Base-by-base conservation (phyloP, 2,113 vertebrate genomes). In the Sinocyclocheilus grahami region DNA sequence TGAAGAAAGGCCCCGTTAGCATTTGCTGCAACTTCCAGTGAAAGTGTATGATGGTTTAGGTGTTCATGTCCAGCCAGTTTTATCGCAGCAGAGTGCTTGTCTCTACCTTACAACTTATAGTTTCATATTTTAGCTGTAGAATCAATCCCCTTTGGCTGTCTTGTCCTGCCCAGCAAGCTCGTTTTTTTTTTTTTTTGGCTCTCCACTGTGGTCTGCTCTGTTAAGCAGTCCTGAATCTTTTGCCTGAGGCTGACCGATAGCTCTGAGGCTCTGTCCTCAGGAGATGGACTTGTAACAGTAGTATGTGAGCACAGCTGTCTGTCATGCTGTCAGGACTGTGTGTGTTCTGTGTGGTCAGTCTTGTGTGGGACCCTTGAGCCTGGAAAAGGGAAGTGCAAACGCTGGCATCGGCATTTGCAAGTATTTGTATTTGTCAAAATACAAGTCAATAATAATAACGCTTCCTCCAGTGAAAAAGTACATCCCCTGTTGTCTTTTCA, bases 191-290 rank as follows among this genome's bases (percentile, higher is more conserved):
- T 48, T 4, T 39, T 53, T 37, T 6, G 4, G 0, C 51, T 77
- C n/a, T 77, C 27, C 48, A 78, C 76, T 33, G 22, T 33, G 27
- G 76, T 78, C 12, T 76, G 72, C 48, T 46, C 42, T 46, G 30
- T 77, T 18, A 51, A 53, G 46, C 48, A 53, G 42, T 77, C 22
- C 5, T 77, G 42, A 46, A 14, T 77, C 22, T 77, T 78, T 58
- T 20, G 48, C 76, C 76, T 33, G 16, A 78, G 53, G 76, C 76
- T 78, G 76, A 78, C 27, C 74, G 27, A 78, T 78, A 55, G 76
- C 27, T 78, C 76, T 58, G 24, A 78, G 51, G 76, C 76, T 78
- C 76, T 2, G 11, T 53, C 24, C 24, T 58, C 76, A 37, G 76
- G 53, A 5, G 16, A 78, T 78, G 51, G 24, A 51, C 48, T 6